A percentile compares a stretch with the other conserved stretches of the same genome.
Evolutionary conservation across 2,888 invertebrate genomes (phyloP).

Genomic region (Acronicta leporina): DNA sequence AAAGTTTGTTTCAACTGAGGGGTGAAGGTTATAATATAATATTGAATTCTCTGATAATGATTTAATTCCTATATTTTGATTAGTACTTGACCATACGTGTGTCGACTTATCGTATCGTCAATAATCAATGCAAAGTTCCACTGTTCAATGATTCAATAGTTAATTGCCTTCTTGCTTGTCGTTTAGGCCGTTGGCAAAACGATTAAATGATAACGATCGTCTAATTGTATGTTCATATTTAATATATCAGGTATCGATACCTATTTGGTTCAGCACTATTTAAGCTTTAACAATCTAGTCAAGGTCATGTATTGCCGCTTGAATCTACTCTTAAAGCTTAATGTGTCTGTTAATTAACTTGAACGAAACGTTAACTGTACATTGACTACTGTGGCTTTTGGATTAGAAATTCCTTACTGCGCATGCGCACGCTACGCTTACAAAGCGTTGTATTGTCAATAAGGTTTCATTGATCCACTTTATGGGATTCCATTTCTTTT

Average conservation of each 20-base stretch:
- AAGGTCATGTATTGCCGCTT: slow-evolving; percentile 26
- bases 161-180: slow-evolving; percentile 30
- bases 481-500: neutral
- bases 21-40: slow-evolving; percentile 2
- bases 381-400: slow-evolving; percentile 16
- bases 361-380: slow-evolving; percentile 27
- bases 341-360: slow-evolving; percentile 20
- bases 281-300: slow-evolving; percentile 11
- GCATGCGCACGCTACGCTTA: slow-evolving; percentile 8
- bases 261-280: slow-evolving; percentile 38
- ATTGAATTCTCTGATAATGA: slow-evolving; percentile 5
- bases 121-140: neutral
- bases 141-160: slow-evolving; percentile 40
- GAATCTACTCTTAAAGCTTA: slow-evolving; percentile 3
- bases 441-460: neutral
- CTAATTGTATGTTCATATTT: slow-evolving; percentile 26
- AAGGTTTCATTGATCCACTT: neutral
- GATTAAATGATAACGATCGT: slow-evolving; percentile 47
- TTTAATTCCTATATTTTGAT: slow-evolving; percentile 7
- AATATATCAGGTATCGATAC: slow-evolving; percentile 25
- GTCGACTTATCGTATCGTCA: slow-evolving; percentile 8
- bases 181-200: slow-evolving; percentile 43
- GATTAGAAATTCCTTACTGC: slow-evolving; percentile 11
- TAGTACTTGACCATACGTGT: neutral
- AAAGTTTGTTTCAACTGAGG: neutral